These are phyloP conservation scores for Dasypogon diadema DNA, from an alignment of 2,888 invertebrate genomes.

Conservation along the genomic window DNA sequence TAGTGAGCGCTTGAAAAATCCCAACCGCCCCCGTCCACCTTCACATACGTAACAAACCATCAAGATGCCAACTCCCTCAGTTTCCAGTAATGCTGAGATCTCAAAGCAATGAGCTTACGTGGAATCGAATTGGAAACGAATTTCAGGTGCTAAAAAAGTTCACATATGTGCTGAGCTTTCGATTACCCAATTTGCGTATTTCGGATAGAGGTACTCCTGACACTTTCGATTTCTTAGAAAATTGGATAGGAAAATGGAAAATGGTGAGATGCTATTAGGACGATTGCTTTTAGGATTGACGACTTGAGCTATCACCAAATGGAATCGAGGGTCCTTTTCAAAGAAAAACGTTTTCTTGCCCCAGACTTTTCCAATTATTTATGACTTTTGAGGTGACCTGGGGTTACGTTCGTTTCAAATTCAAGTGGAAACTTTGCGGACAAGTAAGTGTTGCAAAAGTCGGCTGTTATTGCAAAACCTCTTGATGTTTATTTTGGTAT, in stretches of 20 bases:
- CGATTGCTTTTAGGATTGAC: constrained; percentile 50
- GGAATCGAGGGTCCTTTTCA: constrained; percentile 47
- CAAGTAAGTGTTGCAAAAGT: constrained; percentile 19
- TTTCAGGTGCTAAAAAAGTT: constrained; percentile 51
- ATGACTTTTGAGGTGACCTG: constrained; percentile 47
- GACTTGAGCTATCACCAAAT: constrained; percentile 50
- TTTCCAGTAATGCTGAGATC: constrained; percentile 31
- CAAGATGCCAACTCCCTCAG: constrained; percentile 22
- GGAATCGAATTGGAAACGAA: constrained; percentile 49
- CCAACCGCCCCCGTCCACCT: background rate
- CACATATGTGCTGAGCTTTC: constrained; percentile 50
- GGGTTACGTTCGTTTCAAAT: constrained; percentile 39
- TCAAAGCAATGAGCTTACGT: constrained; percentile 41
- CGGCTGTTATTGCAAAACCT: background rate
- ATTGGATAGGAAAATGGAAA: constrained; percentile 50
- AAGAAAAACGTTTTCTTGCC: constrained; percentile 40
- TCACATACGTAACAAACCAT: constrained; percentile 12
- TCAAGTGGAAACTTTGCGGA: constrained; percentile 36
- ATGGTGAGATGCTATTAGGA: constrained; percentile 50
- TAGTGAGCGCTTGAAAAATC: constrained; percentile 10
- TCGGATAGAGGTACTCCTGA: constrained; percentile 46
- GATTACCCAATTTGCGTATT: constrained; percentile 51
- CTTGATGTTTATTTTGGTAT: no score
- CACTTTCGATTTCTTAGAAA: constrained; percentile 49
- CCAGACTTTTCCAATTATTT: constrained; percentile 50